Percentiles rank a stretch among this genome's conserved stretches.
These are phyloP conservation scores for Siderastrea siderea DNA, from an alignment of 92 coral and sea anemone genomes.

Conservation along the genomic window DNA sequence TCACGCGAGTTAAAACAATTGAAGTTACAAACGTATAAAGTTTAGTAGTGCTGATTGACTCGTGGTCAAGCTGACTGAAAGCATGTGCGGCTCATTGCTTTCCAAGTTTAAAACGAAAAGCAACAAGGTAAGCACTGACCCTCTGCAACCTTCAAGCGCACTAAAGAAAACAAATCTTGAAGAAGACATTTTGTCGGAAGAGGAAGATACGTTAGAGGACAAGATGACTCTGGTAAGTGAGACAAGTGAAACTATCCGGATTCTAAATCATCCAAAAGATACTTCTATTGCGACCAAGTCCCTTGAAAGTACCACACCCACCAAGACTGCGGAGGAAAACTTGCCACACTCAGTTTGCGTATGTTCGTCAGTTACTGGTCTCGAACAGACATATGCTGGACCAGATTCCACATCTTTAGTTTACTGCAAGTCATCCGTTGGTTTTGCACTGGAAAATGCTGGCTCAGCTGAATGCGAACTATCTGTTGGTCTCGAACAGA, in stretches of 20 bases:
- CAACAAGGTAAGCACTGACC: neutral
- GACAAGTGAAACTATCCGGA: too few relatives aligned
- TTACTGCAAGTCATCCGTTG: neutral
- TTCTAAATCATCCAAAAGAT: neutral
- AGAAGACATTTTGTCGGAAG: neutral
- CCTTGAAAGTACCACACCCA: too few relatives aligned
- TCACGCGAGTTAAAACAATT: neutral
- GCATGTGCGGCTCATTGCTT: constrained; percentile 40
- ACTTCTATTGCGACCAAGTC: neutral
- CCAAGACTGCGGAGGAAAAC: too few relatives aligned
- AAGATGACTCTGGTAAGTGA: too few relatives aligned
- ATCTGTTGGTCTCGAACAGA: neutral
- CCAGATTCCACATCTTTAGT: neutral
- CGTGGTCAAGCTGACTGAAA: neutral
- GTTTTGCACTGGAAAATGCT: neutral
- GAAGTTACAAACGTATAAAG: neutral
- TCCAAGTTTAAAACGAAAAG: constrained; percentile 14
- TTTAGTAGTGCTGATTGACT: neutral
- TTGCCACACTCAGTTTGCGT: neutral
- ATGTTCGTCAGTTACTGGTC: neutral
- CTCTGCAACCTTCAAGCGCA: neutral
- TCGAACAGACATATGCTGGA: neutral
- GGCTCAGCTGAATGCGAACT: neutral
- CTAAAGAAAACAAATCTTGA: neutral
- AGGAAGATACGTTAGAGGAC: neutral